These are phyloP conservation scores for Xiphydria camelus DNA, from an alignment of 2,888 invertebrate species.

Conservation along the genomic window DNA sequence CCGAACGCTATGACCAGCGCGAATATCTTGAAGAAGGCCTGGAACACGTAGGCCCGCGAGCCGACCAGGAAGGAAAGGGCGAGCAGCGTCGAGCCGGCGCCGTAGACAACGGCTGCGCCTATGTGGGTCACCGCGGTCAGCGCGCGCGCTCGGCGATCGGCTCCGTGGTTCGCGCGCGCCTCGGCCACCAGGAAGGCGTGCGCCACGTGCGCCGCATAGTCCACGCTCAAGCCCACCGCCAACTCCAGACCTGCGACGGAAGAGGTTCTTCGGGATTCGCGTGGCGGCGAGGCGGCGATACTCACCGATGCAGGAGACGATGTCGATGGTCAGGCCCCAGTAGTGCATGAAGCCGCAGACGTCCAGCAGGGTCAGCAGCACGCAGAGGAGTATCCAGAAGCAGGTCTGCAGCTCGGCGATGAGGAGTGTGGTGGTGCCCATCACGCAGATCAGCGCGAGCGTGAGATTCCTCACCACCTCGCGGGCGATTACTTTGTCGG, in stretches of 20 bases:
- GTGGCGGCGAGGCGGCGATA: no score
- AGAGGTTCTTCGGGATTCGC: no score
- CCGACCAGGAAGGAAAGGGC: slow-evolving; percentile 71
- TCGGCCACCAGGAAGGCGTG: slow-evolving; percentile 75
- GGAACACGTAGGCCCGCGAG: slow-evolving; percentile 77
- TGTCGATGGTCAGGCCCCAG: slow-evolving; percentile 82
- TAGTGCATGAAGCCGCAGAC: slow-evolving; percentile 78
- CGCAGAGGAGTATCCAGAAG: slow-evolving; percentile 77
- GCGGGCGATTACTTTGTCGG: slow-evolving; percentile 74
- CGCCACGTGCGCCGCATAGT: slow-evolving; percentile 81
- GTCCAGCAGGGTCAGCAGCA: slow-evolving; percentile 72
- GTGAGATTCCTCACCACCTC: slow-evolving; percentile 79
- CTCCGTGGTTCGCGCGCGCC: slow-evolving; percentile 59
- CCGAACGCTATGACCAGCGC: slow-evolving; percentile 77
- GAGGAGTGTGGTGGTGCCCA: slow-evolving; percentile 75
- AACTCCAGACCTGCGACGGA: slow-evolving; percentile 64
- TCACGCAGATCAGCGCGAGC: slow-evolving; percentile 76
- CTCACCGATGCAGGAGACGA: slow-evolving; percentile 76
- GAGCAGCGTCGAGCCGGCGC: slow-evolving; percentile 77
- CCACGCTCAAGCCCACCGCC: slow-evolving; percentile 81
- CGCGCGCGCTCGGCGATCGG: slow-evolving; percentile 59
- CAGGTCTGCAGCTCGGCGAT: slow-evolving; percentile 78
- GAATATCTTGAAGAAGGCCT: slow-evolving; percentile 77
- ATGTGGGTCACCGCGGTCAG: slow-evolving; percentile 71
- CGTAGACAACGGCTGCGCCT: slow-evolving; percentile 76